These are phyloP conservation scores for Eulemur albifrons DNA, from an alignment of 2,797 vertebrate genomes.

Conservation along the genomic window DNA sequence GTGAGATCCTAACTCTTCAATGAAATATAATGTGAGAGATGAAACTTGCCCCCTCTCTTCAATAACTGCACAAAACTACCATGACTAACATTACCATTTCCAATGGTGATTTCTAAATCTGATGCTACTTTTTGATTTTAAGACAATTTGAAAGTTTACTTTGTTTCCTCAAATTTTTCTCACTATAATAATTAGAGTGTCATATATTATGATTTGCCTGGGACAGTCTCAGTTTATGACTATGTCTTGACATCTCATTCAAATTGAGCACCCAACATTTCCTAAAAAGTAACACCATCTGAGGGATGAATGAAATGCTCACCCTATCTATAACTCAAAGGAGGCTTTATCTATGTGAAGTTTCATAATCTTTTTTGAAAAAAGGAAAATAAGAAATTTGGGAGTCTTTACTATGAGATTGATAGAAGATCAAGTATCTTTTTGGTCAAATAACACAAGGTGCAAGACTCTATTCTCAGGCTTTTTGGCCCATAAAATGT, in stretches of 20 bases:
- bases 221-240: neutral
- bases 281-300: neutral
- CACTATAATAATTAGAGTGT: neutral
- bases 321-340: neutral
- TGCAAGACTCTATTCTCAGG: neutral
- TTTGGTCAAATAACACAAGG: conserved; percentile 36
- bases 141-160: neutral
- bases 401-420: neutral
- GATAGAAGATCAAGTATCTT: conserved; percentile 12
- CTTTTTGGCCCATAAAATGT: conserved; percentile 38
- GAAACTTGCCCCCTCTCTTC: neutral
- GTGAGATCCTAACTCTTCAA: conserved; percentile 26
- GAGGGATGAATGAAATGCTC: neutral
- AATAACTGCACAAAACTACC: neutral
- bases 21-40: neutral
- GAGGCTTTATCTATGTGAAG: neutral
- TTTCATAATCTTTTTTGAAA: conserved; percentile 17
- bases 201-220: neutral
- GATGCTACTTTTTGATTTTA: neutral
- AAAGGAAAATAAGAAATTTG: neutral
- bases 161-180: neutral
- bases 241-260: neutral
- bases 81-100: neutral
- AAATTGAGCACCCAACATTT: neutral
- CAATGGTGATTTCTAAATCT: neutral